Evolutionary conservation across 2,113 vertebrate genomes (phyloP), one percentile per base, ranked within the genome.

Genomic region (Eidolon helvum): DNA sequence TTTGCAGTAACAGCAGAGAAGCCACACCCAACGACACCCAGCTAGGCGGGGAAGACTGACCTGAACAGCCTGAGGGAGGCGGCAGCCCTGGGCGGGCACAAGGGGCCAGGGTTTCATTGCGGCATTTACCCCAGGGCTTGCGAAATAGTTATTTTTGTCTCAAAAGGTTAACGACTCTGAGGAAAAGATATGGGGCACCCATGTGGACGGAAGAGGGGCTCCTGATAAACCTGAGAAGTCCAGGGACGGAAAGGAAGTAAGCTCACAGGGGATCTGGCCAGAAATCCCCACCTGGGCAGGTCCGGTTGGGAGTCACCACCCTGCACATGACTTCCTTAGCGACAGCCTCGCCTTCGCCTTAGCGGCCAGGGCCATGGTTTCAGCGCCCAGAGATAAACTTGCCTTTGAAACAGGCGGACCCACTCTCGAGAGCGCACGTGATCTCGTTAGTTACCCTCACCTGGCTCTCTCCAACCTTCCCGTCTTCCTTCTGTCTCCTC

Each of bases 121-220:
- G 2, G 78, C 48, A 0, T 19, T 30, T 22, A 45, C 9, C 15
- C 30, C 30, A 18, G 1, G 59, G 38, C 66, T 45, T 19, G 38
- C 9, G 63, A 48, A 77, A 43, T 30, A 12, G 22, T 22, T 26
- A 19, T 35, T 80, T 74, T 48, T 35, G 38, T 63, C 50, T 91
- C 35, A 26, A 1, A 0, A 45, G 45, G 30, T 12, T 10, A n/a
- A 35, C 11, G 1, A 40, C 38, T 15, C 12, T 12, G 68, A 57
- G 72, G 43, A 43, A 59, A 71, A 87, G 66, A 50, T 4, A 16
- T 2, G 50, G 26, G 33, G 61, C 6, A 53, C 40, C 55, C 38
- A 11, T 1, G 11, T 10, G 40, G 69, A 14, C 1, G 24, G 15
- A 7, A 72, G 26, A 4, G 68, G 69, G 38, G 38, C 43, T 7